Evolutionary conservation across 1,140 invertebrate genomes (phyloP).

Genomic region (Dysdera silvatica): DNA sequence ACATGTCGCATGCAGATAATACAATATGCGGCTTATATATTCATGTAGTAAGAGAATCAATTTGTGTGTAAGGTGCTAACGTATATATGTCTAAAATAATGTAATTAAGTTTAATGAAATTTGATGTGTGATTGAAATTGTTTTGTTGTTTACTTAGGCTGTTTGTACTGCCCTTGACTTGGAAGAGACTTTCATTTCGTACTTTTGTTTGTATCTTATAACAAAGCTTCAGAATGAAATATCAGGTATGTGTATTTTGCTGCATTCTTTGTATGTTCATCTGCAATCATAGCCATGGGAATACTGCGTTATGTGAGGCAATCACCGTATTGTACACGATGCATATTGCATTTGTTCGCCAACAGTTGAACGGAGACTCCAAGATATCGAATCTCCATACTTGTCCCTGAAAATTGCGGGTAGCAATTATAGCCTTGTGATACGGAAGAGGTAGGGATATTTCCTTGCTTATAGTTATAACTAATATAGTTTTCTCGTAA

Average conservation of each 20-base stretch:
- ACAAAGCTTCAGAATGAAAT: slow-evolving; percentile 61
- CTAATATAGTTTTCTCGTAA: slow-evolving; percentile 8
- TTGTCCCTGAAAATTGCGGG: slow-evolving; percentile 67
- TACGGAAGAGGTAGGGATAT: slow-evolving; percentile 59
- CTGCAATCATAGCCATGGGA: not conserved
- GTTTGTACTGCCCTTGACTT: slow-evolving; percentile 65
- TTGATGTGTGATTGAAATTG: not conserved
- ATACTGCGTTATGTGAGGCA: no score
- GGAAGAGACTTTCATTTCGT: slow-evolving; percentile 64
- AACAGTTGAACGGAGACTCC: slow-evolving; percentile 69
- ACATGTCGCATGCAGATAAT: no score
- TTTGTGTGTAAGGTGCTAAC: no score
- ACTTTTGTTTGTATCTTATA: slow-evolving; percentile 81
- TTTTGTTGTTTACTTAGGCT: slow-evolving; percentile 51
- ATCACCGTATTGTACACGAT: not conserved
- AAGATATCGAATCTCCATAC: slow-evolving; percentile 93
- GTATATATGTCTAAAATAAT: not conserved
- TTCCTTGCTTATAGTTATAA: slow-evolving; percentile 19
- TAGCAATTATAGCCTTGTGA: slow-evolving; percentile 57
- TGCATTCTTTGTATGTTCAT: not conserved
- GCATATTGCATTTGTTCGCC: not conserved
- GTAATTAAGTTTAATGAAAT: slow-evolving; percentile 2
- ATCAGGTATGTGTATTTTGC: slow-evolving; percentile 48
- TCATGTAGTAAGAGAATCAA: no score
- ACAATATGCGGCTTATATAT: no score